Evolutionary conservation across 2,113 vertebrate genomes (phyloP).

Genomic region (Psittacus erithacus): DNA sequence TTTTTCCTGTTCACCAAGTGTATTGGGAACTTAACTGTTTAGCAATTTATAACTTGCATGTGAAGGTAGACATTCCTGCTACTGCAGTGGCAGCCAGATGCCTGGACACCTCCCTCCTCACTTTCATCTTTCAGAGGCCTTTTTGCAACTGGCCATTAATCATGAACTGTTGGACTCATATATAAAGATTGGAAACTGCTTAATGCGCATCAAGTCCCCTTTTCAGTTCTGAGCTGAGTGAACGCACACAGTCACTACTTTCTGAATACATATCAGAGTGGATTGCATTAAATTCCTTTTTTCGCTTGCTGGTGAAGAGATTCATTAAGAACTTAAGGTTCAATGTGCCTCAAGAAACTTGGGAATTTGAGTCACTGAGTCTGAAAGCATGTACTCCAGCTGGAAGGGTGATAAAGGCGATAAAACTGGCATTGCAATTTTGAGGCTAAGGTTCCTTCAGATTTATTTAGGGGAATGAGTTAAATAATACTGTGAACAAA

Average conservation of each 20-base stretch:
- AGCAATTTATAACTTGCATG: background rate
- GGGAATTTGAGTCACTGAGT: background rate
- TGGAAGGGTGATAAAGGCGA: background rate
- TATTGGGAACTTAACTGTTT: background rate
- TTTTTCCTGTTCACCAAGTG: background rate
- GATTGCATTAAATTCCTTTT: background rate
- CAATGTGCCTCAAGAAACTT: background rate
- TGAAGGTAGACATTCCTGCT: background rate
- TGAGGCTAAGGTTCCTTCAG: conserved; percentile 20
- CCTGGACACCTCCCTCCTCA: background rate
- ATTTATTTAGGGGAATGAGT: conserved; percentile 62
- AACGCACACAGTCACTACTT: background rate
- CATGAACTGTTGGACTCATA: background rate
- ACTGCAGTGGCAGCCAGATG: background rate
- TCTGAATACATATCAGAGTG: background rate
- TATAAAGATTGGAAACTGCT: background rate
- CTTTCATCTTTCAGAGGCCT: background rate
- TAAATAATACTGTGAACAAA: conserved; percentile 41
- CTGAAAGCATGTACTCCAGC: conserved; percentile 9
- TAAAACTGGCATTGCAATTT: conserved; percentile 43
- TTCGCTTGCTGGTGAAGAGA: background rate
- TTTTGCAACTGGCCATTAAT: background rate
- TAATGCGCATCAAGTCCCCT: background rate
- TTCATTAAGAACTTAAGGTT: background rate
- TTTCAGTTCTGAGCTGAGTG: background rate